These are phyloP conservation scores for Drosophila navojoa DNA, from an alignment of 1,140 invertebrate species.

Conservation along the genomic window DNA sequence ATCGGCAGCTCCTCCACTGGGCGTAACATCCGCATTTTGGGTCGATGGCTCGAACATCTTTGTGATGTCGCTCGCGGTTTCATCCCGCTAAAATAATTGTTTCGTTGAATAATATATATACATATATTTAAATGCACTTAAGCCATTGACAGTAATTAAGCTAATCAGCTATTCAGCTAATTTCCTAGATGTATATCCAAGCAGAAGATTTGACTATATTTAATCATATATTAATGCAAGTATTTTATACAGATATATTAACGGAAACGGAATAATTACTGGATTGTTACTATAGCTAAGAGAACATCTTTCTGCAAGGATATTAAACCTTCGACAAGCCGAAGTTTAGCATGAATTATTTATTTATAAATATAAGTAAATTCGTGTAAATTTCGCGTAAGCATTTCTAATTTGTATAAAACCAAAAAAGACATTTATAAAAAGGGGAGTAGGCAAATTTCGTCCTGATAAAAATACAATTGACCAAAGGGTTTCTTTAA, in stretches of 20 bases:
- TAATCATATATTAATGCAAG: too few species aligned
- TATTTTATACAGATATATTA: too few species aligned
- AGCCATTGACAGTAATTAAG: slow-evolving; percentile 20
- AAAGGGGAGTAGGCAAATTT: slow-evolving; percentile 9
- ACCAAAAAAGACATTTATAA: slow-evolving; percentile 18
- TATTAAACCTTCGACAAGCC: slow-evolving; percentile 4
- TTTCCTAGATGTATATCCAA: neutral
- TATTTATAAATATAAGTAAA: slow-evolving; percentile 9
- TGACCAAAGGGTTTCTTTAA: slow-evolving; percentile 10
- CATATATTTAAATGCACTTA: slow-evolving; percentile 28
- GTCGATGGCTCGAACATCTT: slow-evolving; percentile 81
- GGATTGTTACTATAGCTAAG: too few species aligned
- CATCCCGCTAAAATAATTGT: slow-evolving; percentile 83
- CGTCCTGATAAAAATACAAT: slow-evolving; percentile 26
- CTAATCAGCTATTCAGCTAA: slow-evolving; percentile 2
- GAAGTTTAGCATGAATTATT: neutral
- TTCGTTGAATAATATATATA: slow-evolving; percentile 55
- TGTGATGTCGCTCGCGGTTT: slow-evolving; percentile 83
- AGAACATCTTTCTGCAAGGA: slow-evolving; percentile 4
- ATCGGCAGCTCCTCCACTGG: slow-evolving; percentile 37
- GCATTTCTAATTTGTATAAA: slow-evolving; percentile 26
- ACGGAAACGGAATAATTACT: neutral
- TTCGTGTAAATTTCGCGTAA: slow-evolving; percentile 23
- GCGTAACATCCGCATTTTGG: slow-evolving; percentile 56
- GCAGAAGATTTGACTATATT: neutral